Conservation (phyloP, 2,888 invertebrate genomes). For the Slavum lentiscoides region DNA sequence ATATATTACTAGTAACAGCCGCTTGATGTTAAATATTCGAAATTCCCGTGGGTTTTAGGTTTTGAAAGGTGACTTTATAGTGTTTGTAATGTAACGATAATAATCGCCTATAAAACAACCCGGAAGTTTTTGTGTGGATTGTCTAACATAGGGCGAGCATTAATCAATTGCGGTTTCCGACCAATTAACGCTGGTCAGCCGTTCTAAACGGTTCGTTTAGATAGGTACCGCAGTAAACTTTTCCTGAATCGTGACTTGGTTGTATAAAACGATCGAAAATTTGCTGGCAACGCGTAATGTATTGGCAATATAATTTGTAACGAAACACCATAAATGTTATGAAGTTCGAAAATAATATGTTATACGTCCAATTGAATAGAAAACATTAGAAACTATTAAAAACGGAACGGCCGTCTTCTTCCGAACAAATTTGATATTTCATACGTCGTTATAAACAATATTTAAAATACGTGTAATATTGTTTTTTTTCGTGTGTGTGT, state of each 20-base stretch:
- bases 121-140: constrained; percentile 1
- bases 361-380: background rate
- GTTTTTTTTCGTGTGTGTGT: no score
- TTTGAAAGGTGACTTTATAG: background rate
- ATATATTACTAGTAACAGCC: no score
- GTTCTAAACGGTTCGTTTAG: constrained; percentile 18
- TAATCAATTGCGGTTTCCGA: constrained; percentile 37
- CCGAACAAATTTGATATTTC: no score
- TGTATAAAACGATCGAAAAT: constrained; percentile 13
- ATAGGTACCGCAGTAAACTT: constrained; percentile 14
- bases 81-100: background rate
- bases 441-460: no score
- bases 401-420: no score
- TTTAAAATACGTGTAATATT: no score
- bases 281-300: background rate
- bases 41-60: background rate
- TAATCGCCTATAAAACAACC: background rate
- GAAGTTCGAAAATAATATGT: background rate
- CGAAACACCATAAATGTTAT: background rate
- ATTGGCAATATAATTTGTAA: background rate
- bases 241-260: constrained; percentile 7
- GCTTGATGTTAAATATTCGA: no score
- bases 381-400: no score
- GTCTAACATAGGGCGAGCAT: constrained; percentile 6
- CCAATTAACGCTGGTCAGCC: constrained; percentile 39